Evolutionary conservation across 2,113 vertebrate genomes (phyloP).

Genomic region (Nannospalax galili): DNA sequence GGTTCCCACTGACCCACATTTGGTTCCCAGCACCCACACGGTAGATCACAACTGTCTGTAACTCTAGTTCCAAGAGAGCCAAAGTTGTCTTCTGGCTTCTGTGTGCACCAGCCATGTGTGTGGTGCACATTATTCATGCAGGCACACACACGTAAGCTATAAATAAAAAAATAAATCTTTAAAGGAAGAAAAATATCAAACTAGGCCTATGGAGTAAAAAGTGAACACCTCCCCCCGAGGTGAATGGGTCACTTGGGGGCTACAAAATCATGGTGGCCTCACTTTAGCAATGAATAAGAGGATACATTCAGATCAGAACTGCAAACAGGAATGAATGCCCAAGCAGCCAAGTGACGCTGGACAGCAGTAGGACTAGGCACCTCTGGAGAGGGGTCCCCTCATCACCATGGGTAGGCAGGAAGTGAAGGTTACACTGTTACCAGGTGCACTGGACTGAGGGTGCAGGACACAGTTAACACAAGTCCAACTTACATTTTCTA

Average conservation of each 20-base stretch:
- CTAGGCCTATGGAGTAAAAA: background rate
- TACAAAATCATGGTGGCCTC: background rate
- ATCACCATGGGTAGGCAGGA: background rate
- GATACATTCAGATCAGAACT: background rate
- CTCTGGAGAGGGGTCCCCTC: background rate
- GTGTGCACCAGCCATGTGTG: too few species aligned
- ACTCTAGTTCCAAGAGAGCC: too few species aligned
- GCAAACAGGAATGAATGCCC: background rate
- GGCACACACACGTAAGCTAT: too few species aligned
- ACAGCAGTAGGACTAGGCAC: background rate
- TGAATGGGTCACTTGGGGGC: background rate
- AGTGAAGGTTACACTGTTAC: background rate
- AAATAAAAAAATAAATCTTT: background rate
- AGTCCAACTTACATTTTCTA: background rate
- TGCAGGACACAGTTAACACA: background rate
- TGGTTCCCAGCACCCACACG: too few species aligned
- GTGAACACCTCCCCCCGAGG: background rate
- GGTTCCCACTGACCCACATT: too few species aligned
- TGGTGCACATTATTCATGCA: too few species aligned
- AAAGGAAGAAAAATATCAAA: constrained; percentile 7
- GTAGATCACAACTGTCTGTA: too few species aligned
- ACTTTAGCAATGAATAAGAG: background rate
- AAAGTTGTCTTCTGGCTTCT: too few species aligned
- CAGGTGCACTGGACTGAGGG: too few species aligned
- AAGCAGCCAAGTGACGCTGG: background rate